Conservation (phyloP, 37 sponge, comb jelly and placozoan species). For the Eunapius fragilis region DNA sequence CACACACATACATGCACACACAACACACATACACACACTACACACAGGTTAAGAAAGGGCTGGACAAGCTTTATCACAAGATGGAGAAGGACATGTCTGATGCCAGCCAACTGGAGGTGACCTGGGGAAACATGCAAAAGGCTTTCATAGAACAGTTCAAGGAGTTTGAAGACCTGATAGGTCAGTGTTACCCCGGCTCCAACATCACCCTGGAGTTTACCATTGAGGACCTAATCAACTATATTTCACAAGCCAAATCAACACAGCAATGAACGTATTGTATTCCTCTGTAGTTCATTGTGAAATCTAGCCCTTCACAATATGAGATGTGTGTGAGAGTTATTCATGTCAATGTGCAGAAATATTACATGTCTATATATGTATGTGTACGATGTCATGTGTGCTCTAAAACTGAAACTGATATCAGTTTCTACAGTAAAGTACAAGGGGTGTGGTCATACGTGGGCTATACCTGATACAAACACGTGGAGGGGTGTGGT, state of each 20-base stretch:
- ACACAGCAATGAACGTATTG: not conserved
- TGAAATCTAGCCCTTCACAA: not conserved
- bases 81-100: conserved; percentile 91
- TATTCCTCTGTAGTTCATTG: not conserved
- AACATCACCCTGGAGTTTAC: conserved; percentile 83
- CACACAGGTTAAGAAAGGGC: conserved; percentile 81
- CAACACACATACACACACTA: too few relatives aligned
- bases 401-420: too few relatives aligned
- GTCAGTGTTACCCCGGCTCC: conserved; percentile 83
- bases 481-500: not conserved
- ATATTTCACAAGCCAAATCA: conserved; percentile 26
- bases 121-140: conserved; percentile 90
- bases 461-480: not conserved
- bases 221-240: conserved; percentile 65
- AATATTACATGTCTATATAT: not conserved
- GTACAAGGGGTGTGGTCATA: too few relatives aligned
- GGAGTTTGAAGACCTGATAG: conserved; percentile 68
- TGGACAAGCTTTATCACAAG: conserved; percentile 84
- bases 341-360: not conserved
- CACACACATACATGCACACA: too few relatives aligned
- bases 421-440: too few relatives aligned
- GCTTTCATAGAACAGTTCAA: conserved; percentile 79
- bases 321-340: not conserved
- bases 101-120: conserved; percentile 78
- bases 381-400: too few relatives aligned